Percentiles rank a stretch among this genome's conserved stretches.
These are phyloP conservation scores for Hypolimnas misippus DNA, from an alignment of 2,888 invertebrate genomes.

Conservation along the genomic window DNA sequence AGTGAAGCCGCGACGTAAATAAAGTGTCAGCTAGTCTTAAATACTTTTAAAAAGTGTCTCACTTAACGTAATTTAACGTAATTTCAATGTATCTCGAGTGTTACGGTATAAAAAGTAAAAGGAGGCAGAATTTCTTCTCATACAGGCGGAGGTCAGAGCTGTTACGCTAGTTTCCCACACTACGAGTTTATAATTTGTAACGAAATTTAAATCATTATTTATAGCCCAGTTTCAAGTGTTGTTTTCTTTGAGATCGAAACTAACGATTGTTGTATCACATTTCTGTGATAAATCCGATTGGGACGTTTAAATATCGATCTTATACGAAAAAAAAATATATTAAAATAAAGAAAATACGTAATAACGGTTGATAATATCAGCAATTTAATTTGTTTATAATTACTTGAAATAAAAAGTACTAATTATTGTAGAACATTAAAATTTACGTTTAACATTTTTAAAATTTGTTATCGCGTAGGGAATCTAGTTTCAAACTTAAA, in stretches of 20 bases:
- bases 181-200: slow-evolving; percentile 21
- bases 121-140: slow-evolving; percentile 29
- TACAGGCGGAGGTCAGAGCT: slow-evolving; percentile 18
- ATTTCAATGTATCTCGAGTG: slow-evolving; percentile 2
- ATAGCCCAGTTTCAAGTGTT: not conserved
- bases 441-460: not conserved
- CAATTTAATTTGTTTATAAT: not conserved
- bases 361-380: not conserved
- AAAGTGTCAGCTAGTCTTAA: too few species aligned
- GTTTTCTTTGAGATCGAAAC: not conserved
- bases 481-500: too few species aligned
- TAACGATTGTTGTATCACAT: not conserved
- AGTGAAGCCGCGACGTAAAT: too few species aligned
- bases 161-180: slow-evolving; percentile 28
- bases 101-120: slow-evolving; percentile 38
- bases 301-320: not conserved
- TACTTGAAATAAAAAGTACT: not conserved
- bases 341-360: not conserved
- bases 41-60: too few species aligned
- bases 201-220: slow-evolving; percentile 28
- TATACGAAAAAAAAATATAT: not conserved
- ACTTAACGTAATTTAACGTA: not conserved
- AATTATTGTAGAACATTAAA: not conserved
- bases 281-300: not conserved
- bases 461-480: not conserved